Conservation (phyloP, 2,888 invertebrate genomes). For the Tholera decimalis region DNA sequence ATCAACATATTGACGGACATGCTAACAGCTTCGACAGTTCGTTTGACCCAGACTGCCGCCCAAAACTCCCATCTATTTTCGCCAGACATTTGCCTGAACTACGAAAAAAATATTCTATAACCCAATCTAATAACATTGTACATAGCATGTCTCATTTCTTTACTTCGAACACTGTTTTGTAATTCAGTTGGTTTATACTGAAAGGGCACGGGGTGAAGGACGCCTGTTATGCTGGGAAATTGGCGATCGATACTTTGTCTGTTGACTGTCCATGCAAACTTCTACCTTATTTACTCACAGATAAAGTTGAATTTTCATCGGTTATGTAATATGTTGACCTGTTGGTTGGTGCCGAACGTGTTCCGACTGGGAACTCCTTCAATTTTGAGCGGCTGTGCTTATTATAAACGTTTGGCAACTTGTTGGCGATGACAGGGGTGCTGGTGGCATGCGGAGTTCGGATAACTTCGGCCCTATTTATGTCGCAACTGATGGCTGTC, state of each 20-base stretch:
- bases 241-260: conserved; percentile 83
- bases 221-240: conserved; percentile 76
- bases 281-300: conserved; percentile 50
- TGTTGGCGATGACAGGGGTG: conserved; percentile 67
- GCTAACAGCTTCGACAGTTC: conserved; percentile 27
- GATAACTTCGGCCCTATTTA: conserved; percentile 45
- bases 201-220: conserved; percentile 90
- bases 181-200: conserved; percentile 73
- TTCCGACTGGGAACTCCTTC: conserved; percentile 68
- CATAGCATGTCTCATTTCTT: conserved; percentile 45
- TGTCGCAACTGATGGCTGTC: conserved; percentile 39
- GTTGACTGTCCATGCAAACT: conserved; percentile 58
- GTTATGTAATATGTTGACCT: conserved; percentile 68
- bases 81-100: conserved; percentile 54
- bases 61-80: conserved; percentile 60
- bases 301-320: conserved; percentile 41
- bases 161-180: conserved; percentile 63
- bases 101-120: conserved; percentile 51
- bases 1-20: conserved; percentile 44
- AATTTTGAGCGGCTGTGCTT: conserved; percentile 68
- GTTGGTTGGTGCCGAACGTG: conserved; percentile 76
- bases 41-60: conserved; percentile 56
- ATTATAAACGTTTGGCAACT: conserved; percentile 68
- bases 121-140: conserved; percentile 40
- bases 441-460: conserved; percentile 27